A percentile compares a stretch with the other conserved stretches of the same genome.
phyloP scores from a whole-genome alignment of 2,113 vertebrate species.

The Pteronura brasiliensis region DNA sequence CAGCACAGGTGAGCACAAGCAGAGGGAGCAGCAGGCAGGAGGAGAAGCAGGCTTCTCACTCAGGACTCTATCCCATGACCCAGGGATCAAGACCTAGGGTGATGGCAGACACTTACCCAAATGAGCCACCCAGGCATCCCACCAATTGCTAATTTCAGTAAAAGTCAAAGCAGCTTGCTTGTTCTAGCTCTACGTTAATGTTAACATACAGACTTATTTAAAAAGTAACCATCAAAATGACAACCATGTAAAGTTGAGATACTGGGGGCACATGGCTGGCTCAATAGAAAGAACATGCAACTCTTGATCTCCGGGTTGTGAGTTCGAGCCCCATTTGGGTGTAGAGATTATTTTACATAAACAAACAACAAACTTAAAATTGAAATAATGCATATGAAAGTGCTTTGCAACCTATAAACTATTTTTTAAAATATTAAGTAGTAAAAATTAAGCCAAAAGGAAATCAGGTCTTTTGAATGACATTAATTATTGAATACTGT shows the following conservation, averaged over 20 bases:
- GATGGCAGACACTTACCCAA: no score
- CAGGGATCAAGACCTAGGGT: no score
- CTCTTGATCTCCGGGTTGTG: background rate
- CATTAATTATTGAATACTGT: background rate
- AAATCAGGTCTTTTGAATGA: background rate
- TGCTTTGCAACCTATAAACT: background rate
- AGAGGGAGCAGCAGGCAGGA: no score
- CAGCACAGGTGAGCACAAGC: no score
- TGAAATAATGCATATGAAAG: background rate
- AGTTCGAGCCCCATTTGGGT: background rate
- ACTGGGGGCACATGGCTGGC: background rate
- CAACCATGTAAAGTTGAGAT: constrained; percentile 1
- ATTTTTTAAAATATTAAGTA: background rate
- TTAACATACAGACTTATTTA: constrained; percentile 3
- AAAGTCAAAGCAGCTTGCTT: background rate
- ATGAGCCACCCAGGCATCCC: no score
- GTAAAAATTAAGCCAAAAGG: constrained; percentile 27
- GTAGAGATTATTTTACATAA: background rate
- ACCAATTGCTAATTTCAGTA: constrained; percentile 13
- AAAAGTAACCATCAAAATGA: constrained; percentile 39
- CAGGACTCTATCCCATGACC: no score
- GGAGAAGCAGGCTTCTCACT: no score
- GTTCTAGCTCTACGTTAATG: background rate
- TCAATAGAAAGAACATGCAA: background rate
- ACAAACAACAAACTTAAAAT: background rate